phyloP scores from a whole-genome alignment of 2,113 vertebrate species.

The Sitta europaea region DNA sequence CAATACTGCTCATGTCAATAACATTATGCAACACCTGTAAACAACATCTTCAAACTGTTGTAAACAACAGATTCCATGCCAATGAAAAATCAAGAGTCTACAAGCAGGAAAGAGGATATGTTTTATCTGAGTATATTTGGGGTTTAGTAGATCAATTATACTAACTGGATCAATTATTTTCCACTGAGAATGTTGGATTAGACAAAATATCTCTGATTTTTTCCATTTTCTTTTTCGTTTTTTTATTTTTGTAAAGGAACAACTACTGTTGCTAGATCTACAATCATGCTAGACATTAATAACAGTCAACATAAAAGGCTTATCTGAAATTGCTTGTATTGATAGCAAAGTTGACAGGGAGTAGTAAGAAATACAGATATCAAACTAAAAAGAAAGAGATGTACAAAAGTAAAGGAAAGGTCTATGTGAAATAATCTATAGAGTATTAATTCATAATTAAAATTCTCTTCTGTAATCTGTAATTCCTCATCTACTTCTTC shows the following conservation, averaged over 20 bases:
- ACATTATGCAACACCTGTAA: neutral
- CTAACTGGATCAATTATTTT: neutral
- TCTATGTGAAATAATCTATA: neutral
- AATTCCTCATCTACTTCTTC: neutral
- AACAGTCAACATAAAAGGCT: neutral
- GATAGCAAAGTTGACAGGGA: neutral
- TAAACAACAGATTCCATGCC: neutral
- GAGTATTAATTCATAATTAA: neutral
- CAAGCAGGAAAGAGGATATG: neutral
- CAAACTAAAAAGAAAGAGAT: neutral
- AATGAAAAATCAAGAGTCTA: neutral
- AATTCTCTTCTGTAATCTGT: neutral
- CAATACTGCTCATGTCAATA: neutral
- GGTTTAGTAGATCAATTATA: neutral
- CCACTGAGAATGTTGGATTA: neutral
- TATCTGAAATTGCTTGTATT: conserved; percentile 41
- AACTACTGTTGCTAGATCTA: neutral
- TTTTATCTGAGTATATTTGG: neutral
- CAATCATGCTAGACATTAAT: conserved; percentile 2
- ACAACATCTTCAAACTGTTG: neutral
- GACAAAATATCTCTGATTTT: neutral
- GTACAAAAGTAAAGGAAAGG: neutral
- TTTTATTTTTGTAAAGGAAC: neutral
- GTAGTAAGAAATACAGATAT: neutral
- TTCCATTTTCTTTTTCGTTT: neutral